A percentile compares a stretch with the other conserved stretches of the same genome.
These are phyloP conservation scores for Clupea harengus DNA, from an alignment of 2,113 vertebrate species.

Conservation along the genomic window DNA sequence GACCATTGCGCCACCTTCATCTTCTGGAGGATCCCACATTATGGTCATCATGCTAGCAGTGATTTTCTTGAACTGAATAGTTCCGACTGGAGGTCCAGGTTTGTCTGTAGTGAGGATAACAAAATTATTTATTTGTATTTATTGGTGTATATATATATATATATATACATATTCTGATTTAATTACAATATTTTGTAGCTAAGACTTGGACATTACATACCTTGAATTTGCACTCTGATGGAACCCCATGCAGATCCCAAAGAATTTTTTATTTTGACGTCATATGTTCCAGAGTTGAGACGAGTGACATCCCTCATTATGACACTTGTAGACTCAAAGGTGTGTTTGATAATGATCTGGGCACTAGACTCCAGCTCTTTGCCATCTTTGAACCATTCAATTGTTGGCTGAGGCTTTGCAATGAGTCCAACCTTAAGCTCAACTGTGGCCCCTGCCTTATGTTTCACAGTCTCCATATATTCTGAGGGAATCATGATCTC, in stretches of 20 bases:
- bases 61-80: conserved; percentile 91
- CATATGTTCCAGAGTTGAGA: conserved; percentile 88
- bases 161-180: no score
- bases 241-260: conserved; percentile 85
- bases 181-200: no score
- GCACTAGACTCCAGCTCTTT: conserved; percentile 80
- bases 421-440: conserved; percentile 88
- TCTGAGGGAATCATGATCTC: conserved; percentile 89
- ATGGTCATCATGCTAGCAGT: conserved; percentile 91
- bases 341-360: conserved; percentile 81
- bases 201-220: conserved; percentile 67
- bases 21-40: conserved; percentile 86
- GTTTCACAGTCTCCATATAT: conserved; percentile 89
- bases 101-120: conserved; percentile 76
- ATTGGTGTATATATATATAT: no score
- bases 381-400: conserved; percentile 94
- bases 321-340: conserved; percentile 81
- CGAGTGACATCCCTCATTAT: conserved; percentile 87
- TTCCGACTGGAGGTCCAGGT: conserved; percentile 87
- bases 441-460: conserved; percentile 82
- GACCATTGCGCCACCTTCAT: conserved; percentile 91
- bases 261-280: conserved; percentile 92
- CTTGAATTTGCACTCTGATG: conserved; percentile 89
- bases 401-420: conserved; percentile 91
- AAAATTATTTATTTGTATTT: background rate